Evolutionary conservation across 2,797 vertebrate species (phyloP).

Genomic region (Xiphorhynchus erythropygius): DNA sequence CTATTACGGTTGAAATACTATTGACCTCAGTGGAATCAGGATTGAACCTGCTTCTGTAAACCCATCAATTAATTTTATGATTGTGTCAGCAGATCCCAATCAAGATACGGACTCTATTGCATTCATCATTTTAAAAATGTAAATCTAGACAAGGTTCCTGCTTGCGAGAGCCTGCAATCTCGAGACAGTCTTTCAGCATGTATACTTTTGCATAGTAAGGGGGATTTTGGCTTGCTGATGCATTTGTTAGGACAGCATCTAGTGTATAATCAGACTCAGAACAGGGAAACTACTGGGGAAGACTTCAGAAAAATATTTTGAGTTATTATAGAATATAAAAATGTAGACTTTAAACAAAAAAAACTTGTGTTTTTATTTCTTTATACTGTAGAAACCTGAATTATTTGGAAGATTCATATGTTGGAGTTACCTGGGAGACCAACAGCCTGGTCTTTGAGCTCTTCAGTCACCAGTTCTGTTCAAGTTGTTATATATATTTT

Average conservation of each 20-base stretch:
- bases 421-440: not conserved
- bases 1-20: not conserved
- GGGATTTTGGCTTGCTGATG: not conserved
- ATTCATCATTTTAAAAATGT: not conserved
- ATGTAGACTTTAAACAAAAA: not conserved
- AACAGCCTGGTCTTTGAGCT: not conserved
- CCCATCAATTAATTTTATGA: slow-evolving; percentile 32
- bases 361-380: accelerated
- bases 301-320: not conserved
- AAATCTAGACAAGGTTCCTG: not conserved
- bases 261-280: not conserved
- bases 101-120: slow-evolving; percentile 15
- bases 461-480: not conserved
- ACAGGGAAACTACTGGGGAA: not conserved
- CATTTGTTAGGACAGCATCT: not conserved
- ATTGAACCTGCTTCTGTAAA: slow-evolving; percentile 7
- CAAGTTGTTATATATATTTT: not conserved
- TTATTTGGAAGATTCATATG: not conserved
- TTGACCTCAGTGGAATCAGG: not conserved
- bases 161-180: not conserved
- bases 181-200: not conserved
- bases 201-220: not conserved
- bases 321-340: not conserved
- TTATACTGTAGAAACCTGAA: not conserved
- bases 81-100: slow-evolving; percentile 11